Evolutionary conservation across 2,113 vertebrate genomes (phyloP).

Genomic region (Oriolus oriolus): DNA sequence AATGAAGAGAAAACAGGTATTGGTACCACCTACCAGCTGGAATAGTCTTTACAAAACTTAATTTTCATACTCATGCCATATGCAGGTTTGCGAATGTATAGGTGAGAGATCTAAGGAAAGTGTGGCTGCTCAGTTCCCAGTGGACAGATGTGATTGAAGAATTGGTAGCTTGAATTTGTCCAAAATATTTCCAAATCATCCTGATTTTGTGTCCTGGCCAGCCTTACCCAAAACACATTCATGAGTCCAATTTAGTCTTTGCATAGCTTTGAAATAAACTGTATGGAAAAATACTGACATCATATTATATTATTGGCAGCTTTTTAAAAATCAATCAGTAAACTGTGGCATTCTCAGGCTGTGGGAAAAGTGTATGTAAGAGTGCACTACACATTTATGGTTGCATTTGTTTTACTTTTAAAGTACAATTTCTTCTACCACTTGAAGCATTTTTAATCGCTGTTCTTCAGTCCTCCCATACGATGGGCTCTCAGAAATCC

Average conservation of each 20-base stretch:
- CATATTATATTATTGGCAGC: neutral
- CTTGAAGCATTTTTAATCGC: neutral
- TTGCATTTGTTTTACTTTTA: neutral
- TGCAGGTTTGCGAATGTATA: neutral
- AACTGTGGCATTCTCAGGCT: neutral
- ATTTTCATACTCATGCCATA: neutral
- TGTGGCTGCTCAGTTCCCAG: neutral
- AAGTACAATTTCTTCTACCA: neutral
- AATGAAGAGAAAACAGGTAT: neutral
- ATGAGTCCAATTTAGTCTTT: neutral
- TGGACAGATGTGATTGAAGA: neutral
- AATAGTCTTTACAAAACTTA: neutral
- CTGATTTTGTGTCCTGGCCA: neutral
- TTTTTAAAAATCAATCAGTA: neutral
- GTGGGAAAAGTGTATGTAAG: neutral
- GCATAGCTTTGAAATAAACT: neutral
- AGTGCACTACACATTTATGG: neutral
- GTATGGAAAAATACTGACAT: neutral
- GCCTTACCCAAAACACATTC: neutral
- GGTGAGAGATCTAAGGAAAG: neutral
- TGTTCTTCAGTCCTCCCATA: neutral
- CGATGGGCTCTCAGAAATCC: neutral
- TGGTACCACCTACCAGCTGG: neutral
- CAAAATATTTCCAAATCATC: neutral
- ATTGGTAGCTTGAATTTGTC: neutral